A percentile compares a stretch with the other conserved stretches of the same genome.
phyloP scores from a whole-genome alignment of 2,113 vertebrate genomes.

The Dipodomys ordii region DNA sequence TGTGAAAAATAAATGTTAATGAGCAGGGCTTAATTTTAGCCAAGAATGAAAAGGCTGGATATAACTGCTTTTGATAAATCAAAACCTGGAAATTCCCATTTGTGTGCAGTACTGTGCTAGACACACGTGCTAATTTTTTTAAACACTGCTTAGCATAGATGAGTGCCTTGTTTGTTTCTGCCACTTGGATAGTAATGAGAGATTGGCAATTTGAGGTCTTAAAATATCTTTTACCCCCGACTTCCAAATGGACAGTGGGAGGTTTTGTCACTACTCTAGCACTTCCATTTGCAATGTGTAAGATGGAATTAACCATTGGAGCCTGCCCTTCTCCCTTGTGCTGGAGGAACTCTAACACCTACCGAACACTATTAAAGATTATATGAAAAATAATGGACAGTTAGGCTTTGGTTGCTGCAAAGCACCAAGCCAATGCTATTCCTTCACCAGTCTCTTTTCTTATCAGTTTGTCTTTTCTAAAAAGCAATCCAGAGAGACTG shows the following conservation, averaged over 20 bases:
- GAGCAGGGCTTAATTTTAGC: slow-evolving; percentile 42
- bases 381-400: not conserved
- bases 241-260: not conserved
- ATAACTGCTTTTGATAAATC: slow-evolving; percentile 19
- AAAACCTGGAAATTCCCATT: not conserved
- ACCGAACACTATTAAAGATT: too few species aligned
- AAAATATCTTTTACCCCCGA: not conserved
- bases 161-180: not conserved
- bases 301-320: not conserved
- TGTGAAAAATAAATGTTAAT: slow-evolving; percentile 58
- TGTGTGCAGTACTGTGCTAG: not conserved
- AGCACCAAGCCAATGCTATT: not conserved
- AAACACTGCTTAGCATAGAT: not conserved
- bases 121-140: not conserved
- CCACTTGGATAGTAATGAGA: not conserved
- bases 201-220: not conserved
- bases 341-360: not conserved
- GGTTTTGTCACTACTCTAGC: not conserved
- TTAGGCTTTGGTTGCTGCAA: not conserved
- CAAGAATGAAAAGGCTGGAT: not conserved
- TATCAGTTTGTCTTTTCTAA: not conserved
- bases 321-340: not conserved
- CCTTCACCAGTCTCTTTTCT: not conserved
- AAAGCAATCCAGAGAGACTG: not conserved
- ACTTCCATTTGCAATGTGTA: not conserved